These are phyloP conservation scores for Uropsilus gracilis DNA, from an alignment of 2,113 vertebrate genomes.

Conservation along the genomic window DNA sequence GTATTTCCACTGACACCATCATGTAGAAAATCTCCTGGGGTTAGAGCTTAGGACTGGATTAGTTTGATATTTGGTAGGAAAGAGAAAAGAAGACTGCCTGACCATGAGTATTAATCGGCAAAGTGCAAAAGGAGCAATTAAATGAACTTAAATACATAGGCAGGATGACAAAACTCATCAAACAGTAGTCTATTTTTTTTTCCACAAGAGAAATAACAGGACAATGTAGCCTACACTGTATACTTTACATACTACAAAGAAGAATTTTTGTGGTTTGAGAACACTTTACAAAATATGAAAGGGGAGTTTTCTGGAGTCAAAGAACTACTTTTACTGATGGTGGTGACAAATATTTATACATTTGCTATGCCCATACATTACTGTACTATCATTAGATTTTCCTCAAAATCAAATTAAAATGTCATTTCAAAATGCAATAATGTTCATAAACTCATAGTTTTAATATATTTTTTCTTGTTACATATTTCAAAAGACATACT, in stretches of 20 bases:
- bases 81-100: constrained; percentile 60
- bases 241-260: not conserved
- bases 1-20: constrained; percentile 74
- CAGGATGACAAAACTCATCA: constrained; percentile 69
- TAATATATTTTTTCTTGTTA: not conserved
- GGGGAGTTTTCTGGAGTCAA: not conserved
- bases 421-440: too few species aligned
- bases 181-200: constrained; percentile 68
- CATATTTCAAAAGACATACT: constrained; percentile 6
- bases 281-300: not conserved
- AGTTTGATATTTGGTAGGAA: constrained; percentile 80
- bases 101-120: constrained; percentile 79
- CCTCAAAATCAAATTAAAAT: constrained; percentile 38
- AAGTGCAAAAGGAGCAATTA: constrained; percentile 85
- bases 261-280: not conserved
- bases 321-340: not conserved
- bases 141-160: constrained; percentile 79
- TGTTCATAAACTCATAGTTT: not conserved
- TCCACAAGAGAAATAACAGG: not conserved
- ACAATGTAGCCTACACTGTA: too few species aligned
- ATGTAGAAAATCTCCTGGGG: constrained; percentile 77
- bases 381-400: constrained; percentile 12
- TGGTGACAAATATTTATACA: not conserved
- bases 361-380: not conserved
- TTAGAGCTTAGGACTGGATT: constrained; percentile 74